Evolutionary conservation across 2,888 invertebrate species (phyloP), one percentile per base, ranked within the genome.

Genomic region (Heliconius ismenius): DNA sequence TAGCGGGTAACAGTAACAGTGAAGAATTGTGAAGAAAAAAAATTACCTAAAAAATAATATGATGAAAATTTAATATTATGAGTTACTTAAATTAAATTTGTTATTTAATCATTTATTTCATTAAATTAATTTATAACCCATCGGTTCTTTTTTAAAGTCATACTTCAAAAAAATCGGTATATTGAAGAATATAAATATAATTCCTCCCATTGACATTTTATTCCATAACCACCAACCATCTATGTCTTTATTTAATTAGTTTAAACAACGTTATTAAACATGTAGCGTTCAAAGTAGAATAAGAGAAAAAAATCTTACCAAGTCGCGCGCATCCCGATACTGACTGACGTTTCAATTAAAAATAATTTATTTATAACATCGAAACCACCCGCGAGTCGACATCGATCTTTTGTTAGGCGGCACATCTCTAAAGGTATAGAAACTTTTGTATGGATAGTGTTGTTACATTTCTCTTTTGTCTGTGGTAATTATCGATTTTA

Each of bases 321-420:
- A 73, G 77, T 58, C 79, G 73, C 80, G 80, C 80, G 76, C 79
- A 79, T 76, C 79, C 73, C 78, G 62, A 78, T 73, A 74, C 77
- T 84, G 85, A 86, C 80, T 85, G 86, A 85, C 85, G 83, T 85
- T 83, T 86, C 84, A 85, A 86, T 86, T 86, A 84, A 83, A 84
- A 82, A 81, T 82, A 85, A 85, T 83, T 84, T 84, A 84, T 84
- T 84, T 84, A 83, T 83, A 83, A 83, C 81, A 82, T 82, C 80
- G 81, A 82, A 49, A 79, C 82, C 84, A 83, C 84, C 82, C 82
- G 82, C 77, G 79, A 75, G 74, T 82, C 81, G 84, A 84, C 83
- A 84, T 84, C 81, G 84, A 83, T 83, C 84, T 84, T 82, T 85
- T 85, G 85, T 85, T 78, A 77, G 83, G 82, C 83, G 84, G 84